Evolutionary conservation across 2,888 invertebrate genomes (phyloP), one percentile per base, ranked within the genome.

Genomic region (Polyommatus icarus): DNA sequence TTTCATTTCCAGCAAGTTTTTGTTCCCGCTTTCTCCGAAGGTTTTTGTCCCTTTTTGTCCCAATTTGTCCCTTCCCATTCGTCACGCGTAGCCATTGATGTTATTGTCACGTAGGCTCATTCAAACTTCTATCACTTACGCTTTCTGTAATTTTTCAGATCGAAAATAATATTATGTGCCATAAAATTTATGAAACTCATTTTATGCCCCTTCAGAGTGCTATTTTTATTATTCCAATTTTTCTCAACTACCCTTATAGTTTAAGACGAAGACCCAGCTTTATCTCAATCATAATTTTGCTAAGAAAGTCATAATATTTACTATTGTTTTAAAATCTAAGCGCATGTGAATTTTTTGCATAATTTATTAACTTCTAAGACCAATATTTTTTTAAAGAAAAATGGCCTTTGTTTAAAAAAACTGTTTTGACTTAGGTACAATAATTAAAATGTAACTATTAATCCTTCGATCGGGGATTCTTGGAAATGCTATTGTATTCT

Each of bases 81-180:
- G 85, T 89, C 88, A 89, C 91, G 90, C 91, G 92, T 91, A 88
- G 84, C 85, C 86, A 86, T 90, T 86, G 83, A 71, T 71, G 50
- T 50, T 54, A 32, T 50, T 77, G 77, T 77, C 77, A 77, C 71
- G 54, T 77, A 54, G 71, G 18, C 50, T 71, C 67, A 76, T 76
- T 76, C 76, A 87, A 88, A 88, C 86, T 90, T 84, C 80, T 79
- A 84, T 88, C 91, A 92, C 91, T 91, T 91, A 85, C 82, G 79
- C 83, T 82, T 83, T 80, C 82, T 85, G 89, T 90, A 90, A 91
- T 91, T 91, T 73, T 73, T 40, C 40, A 10, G n/a, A 40, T 73
- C 73, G 73, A 46, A 73, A 73, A 67, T 67, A 89, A 87, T 83
- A 86, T 87, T 83, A 86, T 87, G 80, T 78, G 75, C 76, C 78